Percentiles rank a stretch among this genome's conserved stretches.
Conservation (phyloP, 1,140 invertebrate species). For the Schlechtendalia chinensis region DNA sequence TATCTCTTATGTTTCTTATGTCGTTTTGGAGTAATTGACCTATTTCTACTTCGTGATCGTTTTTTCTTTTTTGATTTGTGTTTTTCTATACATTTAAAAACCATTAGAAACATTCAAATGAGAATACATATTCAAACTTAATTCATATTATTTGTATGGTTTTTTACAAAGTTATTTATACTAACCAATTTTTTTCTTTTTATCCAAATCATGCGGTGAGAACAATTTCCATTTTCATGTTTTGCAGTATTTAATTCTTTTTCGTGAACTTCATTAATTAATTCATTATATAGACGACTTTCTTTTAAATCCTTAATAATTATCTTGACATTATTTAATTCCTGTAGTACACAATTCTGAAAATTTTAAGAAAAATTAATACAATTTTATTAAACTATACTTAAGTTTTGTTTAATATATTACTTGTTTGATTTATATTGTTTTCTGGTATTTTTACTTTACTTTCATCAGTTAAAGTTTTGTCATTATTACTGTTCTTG, state of each 20-base stretch:
- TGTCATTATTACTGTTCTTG: neutral
- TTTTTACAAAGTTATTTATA: neutral
- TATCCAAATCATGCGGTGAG: slow-evolving; percentile 59
- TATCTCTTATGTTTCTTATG: slow-evolving; percentile 38
- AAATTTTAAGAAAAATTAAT: neutral
- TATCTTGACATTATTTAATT: slow-evolving; percentile 56
- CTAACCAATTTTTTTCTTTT: slow-evolving; percentile 42
- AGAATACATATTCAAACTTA: neutral
- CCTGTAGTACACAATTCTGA: neutral
- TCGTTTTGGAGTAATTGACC: slow-evolving; percentile 33
- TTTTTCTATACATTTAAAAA: slow-evolving; percentile 11
- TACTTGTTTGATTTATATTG: neutral
- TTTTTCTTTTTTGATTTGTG: slow-evolving; percentile 40
- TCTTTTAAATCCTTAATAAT: slow-evolving; percentile 68
- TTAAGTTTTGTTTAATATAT: neutral
- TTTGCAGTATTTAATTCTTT: slow-evolving; percentile 64
- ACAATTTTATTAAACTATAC: neutral
- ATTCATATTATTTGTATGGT: neutral
- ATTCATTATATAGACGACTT: slow-evolving; percentile 66
- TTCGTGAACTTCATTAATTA: slow-evolving; percentile 66
- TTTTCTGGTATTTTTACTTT: neutral
- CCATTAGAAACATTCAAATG: too few species aligned
- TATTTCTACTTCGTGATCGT: slow-evolving; percentile 34
- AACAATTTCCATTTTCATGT: slow-evolving; percentile 65
- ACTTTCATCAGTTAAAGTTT: neutral